These are phyloP conservation scores for Cyclophora punctaria DNA, from an alignment of 2,888 invertebrate genomes.

Conservation along the genomic window DNA sequence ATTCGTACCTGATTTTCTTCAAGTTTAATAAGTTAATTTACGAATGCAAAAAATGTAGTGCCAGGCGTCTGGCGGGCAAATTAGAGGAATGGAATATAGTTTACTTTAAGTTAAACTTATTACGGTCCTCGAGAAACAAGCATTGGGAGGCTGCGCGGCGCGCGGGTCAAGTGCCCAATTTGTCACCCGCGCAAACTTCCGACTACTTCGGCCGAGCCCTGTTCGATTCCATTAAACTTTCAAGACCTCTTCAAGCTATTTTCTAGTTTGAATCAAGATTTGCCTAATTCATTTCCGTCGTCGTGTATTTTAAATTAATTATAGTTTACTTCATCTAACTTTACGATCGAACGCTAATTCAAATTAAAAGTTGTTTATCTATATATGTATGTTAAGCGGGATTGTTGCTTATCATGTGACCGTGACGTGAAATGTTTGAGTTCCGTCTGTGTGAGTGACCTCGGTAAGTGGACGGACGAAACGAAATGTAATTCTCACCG, in stretches of 20 bases:
- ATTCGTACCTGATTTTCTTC: conserved; percentile 4
- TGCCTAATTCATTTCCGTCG: conserved; percentile 58
- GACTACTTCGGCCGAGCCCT: conserved; percentile 57
- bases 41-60: conserved; percentile 50
- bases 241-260: conserved; percentile 72
- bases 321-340: too few relatives aligned
- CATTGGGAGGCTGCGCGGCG: conserved; percentile 59
- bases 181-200: conserved; percentile 73
- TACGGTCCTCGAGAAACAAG: conserved; percentile 71
- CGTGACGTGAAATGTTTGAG: conserved; percentile 1
- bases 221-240: conserved; percentile 76
- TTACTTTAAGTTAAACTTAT: conserved; percentile 75
- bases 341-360: too few relatives aligned
- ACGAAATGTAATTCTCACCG: conserved; percentile 54
- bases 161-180: conserved; percentile 75
- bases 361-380: too few relatives aligned
- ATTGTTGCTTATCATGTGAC: background rate
- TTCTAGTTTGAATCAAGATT: conserved; percentile 69
- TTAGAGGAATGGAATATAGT: conserved; percentile 74
- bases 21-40: conserved; percentile 38
- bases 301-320: background rate
- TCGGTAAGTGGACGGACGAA: conserved; percentile 37
- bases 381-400: too few relatives aligned
- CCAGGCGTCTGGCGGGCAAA: conserved; percentile 50
- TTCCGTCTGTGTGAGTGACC: conserved; percentile 23